Conservation (phyloP, 2,888 invertebrate genomes). For the Didymodactylos carnosus region DNA sequence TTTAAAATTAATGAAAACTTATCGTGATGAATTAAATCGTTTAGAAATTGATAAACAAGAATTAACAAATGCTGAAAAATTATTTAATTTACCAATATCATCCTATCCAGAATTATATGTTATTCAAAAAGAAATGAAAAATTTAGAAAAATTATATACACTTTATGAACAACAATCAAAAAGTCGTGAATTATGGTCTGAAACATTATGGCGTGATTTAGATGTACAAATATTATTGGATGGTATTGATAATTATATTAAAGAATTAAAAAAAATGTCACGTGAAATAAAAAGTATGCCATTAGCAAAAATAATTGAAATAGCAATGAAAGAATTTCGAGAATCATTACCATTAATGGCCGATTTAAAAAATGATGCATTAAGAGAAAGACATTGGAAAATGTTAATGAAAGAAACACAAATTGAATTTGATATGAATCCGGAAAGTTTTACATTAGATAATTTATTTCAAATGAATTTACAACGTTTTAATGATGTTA, state of each 20-base stretch:
- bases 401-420: slow-evolving; percentile 67
- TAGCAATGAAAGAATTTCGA: slow-evolving; percentile 70
- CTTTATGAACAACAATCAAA: slow-evolving; percentile 56
- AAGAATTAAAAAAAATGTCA: slow-evolving; percentile 54
- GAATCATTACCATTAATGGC: slow-evolving; percentile 68
- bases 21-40: slow-evolving; percentile 45
- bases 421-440: slow-evolving; percentile 59
- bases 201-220: slow-evolving; percentile 65
- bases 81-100: slow-evolving; percentile 65
- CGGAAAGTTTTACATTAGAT: slow-evolving; percentile 66
- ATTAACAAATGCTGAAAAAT: slow-evolving; percentile 53
- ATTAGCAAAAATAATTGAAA: slow-evolving; percentile 50
- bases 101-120: slow-evolving; percentile 54
- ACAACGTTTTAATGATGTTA: slow-evolving; percentile 56
- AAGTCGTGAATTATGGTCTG: slow-evolving; percentile 59
- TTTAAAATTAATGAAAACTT: slow-evolving; percentile 40
- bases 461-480: slow-evolving; percentile 81
- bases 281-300: slow-evolving; percentile 41
- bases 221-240: slow-evolving; percentile 61
- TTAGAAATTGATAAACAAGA: slow-evolving; percentile 47
- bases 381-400: slow-evolving; percentile 71
- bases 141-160: slow-evolving; percentile 52
- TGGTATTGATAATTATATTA: slow-evolving; percentile 64
- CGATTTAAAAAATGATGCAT: slow-evolving; percentile 68
- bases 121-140: slow-evolving; percentile 36